Evolutionary conservation across 37 sponge, comb jelly and placozoan species (phyloP).

Genomic region (Cliona cf. orientalis): DNA sequence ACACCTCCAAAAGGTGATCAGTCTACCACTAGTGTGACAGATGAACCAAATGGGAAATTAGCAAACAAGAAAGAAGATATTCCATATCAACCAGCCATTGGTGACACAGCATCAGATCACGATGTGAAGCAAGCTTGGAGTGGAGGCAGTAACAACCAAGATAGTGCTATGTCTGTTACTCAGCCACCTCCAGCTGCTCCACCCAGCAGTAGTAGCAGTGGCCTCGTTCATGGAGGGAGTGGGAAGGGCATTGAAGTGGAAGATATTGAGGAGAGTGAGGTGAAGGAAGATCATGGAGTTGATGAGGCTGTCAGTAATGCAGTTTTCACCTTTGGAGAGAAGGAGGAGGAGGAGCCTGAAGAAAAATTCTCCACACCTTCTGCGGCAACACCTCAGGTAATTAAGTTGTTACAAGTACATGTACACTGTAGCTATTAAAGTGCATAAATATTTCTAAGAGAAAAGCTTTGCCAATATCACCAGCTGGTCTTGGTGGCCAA

Average conservation of each 20-base stretch:
- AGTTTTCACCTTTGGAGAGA: no score
- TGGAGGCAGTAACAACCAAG: not conserved
- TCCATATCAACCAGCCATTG: not conserved
- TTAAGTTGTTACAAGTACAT: no score
- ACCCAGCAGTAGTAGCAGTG: not conserved
- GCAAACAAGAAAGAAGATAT: not conserved
- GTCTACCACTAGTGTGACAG: not conserved
- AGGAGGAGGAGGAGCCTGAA: no score
- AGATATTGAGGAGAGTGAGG: slow-evolving; percentile 24
- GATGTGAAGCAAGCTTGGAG: slow-evolving; percentile 19
- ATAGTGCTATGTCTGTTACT: not conserved
- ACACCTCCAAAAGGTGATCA: not conserved
- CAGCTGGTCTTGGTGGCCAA: no score
- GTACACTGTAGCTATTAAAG: no score
- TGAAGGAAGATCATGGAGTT: not conserved
- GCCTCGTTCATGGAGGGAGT: not conserved
- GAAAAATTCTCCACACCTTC: no score
- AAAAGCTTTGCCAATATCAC: no score
- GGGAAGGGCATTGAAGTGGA: not conserved
- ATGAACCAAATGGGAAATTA: not conserved
- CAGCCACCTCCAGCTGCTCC: no score
- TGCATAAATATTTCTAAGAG: no score
- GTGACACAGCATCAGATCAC: no score
- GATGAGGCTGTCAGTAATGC: not conserved
- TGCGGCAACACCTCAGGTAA: no score